Conservation (phyloP, 2,888 invertebrate species). For the Melikaiella ostensackeni region DNA sequence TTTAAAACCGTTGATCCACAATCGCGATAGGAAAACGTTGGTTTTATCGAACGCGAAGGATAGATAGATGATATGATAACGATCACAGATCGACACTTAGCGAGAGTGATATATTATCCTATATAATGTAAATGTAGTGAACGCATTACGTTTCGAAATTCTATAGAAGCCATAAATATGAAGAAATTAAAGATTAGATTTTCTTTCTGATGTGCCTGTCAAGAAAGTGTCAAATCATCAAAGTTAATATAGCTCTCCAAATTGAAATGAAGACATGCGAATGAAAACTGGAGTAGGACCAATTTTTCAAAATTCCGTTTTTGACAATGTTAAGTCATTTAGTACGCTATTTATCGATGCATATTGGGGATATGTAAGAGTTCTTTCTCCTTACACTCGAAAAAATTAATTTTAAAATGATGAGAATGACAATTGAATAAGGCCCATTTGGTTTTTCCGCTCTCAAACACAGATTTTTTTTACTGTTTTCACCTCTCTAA, state of each 20-base stretch:
- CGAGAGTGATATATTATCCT: constrained; percentile 17
- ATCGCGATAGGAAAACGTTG: constrained; percentile 5
- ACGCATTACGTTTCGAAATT: constrained; percentile 3
- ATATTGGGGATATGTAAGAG: too few relatives aligned
- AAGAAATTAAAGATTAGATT: not conserved
- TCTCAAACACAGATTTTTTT: too few relatives aligned
- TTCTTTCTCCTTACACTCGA: too few relatives aligned
- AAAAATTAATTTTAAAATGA: too few relatives aligned
- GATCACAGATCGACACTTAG: not conserved
- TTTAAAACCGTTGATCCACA: not conserved
- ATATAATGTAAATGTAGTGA: not conserved
- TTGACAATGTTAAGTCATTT: too few relatives aligned
- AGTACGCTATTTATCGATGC: too few relatives aligned
- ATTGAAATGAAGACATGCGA: too few relatives aligned
- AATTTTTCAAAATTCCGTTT: too few relatives aligned
- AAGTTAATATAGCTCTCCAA: not conserved
- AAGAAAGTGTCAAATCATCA: not conserved
- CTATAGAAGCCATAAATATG: not conserved
- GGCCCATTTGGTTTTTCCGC: too few relatives aligned
- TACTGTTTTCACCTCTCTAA: too few relatives aligned
- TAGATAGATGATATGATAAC: constrained; percentile 14
- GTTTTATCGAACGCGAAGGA: not conserved
- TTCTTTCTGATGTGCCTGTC: not conserved
- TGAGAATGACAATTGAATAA: too few relatives aligned
- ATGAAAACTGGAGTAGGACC: too few relatives aligned